Percentiles rank a stretch among this genome's conserved stretches.
These are phyloP conservation scores for Myrmecobius fasciatus DNA, from an alignment of 2,113 vertebrate genomes.

Conservation along the genomic window DNA sequence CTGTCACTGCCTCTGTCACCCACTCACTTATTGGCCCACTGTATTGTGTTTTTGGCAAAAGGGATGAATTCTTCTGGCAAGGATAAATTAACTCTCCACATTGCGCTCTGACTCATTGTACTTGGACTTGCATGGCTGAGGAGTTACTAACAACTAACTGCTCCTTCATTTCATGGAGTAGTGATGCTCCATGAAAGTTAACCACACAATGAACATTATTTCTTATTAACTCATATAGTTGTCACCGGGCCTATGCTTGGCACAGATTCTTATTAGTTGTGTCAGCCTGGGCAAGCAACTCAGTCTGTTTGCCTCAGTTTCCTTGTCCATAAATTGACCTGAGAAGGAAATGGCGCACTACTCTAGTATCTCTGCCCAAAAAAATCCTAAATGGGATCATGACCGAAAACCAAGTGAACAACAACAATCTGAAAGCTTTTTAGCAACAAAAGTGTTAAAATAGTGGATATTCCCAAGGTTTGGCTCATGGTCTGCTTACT, in stretches of 20 bases:
- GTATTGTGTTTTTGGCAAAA: neutral
- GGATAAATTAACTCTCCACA: neutral
- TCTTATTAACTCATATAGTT: neutral
- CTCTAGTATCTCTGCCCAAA: neutral
- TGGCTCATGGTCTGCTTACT: neutral
- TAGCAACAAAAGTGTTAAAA: neutral
- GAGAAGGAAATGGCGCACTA: neutral
- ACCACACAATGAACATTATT: neutral
- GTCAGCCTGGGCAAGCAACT: neutral
- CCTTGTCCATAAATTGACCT: neutral
- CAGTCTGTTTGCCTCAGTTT: neutral
- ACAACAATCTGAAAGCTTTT: neutral
- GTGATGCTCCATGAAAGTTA: neutral
- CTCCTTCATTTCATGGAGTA: neutral
- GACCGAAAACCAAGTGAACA: neutral
- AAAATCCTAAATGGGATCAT: neutral
- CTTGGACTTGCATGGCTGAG: neutral
- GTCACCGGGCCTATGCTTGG: neutral
- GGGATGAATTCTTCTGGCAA: neutral
- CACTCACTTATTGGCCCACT: neutral
- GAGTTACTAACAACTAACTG: neutral
- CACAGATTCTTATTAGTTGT: neutral
- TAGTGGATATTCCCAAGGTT: neutral
- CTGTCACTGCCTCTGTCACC: neutral
- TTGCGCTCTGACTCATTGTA: neutral